A percentile compares a stretch with the other conserved stretches of the same genome.
These are phyloP conservation scores for Mormyrus lacerda DNA, from an alignment of 2,113 vertebrate species.

Conservation along the genomic window DNA sequence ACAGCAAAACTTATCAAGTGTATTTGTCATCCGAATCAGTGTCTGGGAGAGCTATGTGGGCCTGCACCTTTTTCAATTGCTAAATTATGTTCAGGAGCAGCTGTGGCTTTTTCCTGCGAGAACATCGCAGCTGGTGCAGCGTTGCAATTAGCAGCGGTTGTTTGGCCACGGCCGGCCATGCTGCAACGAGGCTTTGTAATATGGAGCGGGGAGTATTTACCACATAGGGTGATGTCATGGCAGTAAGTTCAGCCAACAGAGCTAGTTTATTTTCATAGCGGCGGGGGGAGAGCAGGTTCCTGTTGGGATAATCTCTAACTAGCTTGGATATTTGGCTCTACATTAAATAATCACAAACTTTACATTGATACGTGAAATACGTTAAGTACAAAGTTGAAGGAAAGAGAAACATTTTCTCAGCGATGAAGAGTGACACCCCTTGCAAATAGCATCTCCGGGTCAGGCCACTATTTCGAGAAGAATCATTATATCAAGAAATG, in stretches of 20 bases:
- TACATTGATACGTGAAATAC: neutral
- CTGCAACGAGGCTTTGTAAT: neutral
- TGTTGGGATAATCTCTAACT: neutral
- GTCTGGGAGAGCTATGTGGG: neutral
- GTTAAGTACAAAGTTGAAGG: neutral
- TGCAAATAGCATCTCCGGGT: neutral
- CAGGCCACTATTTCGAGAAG: neutral
- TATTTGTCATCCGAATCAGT: neutral
- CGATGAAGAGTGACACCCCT: neutral
- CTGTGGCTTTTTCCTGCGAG: neutral
- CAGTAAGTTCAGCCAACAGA: neutral
- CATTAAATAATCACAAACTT: neutral
- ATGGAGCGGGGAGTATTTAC: neutral
- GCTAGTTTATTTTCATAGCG: neutral
- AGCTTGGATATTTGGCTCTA: neutral
- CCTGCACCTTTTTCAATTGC: neutral
- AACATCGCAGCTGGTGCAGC: neutral
- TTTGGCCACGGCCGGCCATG: neutral
- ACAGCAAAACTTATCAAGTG: neutral
- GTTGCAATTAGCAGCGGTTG: slow-evolving; percentile 6
- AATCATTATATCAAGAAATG: neutral
- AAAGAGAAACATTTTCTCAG: neutral
- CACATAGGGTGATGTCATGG: neutral
- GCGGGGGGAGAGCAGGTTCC: neutral
- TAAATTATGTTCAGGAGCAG: neutral